These are phyloP conservation scores for Plectrocnemia conspersa DNA, from an alignment of 1,140 invertebrate genomes.

Conservation along the genomic window DNA sequence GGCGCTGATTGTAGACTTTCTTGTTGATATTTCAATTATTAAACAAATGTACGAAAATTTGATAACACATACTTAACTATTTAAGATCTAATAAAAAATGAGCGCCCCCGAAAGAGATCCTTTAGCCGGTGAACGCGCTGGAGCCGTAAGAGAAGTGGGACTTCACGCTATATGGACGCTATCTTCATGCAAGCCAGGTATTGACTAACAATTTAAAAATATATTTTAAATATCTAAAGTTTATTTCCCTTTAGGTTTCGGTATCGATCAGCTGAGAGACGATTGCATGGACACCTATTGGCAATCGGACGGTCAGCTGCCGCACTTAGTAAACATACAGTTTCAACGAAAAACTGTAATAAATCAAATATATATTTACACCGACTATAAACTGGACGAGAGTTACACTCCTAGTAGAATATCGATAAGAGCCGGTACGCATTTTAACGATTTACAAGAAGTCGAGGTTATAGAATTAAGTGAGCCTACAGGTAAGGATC, in stretches of 20 bases:
- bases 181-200: slow-evolving; percentile 96
- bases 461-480: slow-evolving; percentile 90
- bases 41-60: too few species aligned
- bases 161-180: slow-evolving; percentile 96
- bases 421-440: slow-evolving; percentile 89
- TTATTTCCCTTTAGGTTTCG: slow-evolving; percentile 69
- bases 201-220: not conserved
- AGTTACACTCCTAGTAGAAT: slow-evolving; percentile 97
- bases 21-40: too few species aligned
- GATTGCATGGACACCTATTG: slow-evolving; percentile 96
- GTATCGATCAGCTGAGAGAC: slow-evolving; percentile 93
- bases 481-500: slow-evolving; percentile 70
- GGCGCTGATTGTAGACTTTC: too few species aligned
- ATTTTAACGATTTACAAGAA: slow-evolving; percentile 98
- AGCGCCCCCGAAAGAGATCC: slow-evolving; percentile 55
- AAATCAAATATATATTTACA: slow-evolving; percentile 93
- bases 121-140: slow-evolving; percentile 65
- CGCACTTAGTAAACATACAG: slow-evolving; percentile 97
- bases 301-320: slow-evolving; percentile 98
- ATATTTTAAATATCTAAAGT: slow-evolving; percentile 2
- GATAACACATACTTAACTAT: too few species aligned
- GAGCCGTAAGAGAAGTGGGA: slow-evolving; percentile 87
- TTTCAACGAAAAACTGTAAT: slow-evolving; percentile 95
- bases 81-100: too few species aligned
- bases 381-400: slow-evolving; percentile 97